Evolutionary conservation across 2,888 invertebrate genomes (phyloP), one percentile per base, ranked within the genome.

Genomic region (Athrips mouffetella): DNA sequence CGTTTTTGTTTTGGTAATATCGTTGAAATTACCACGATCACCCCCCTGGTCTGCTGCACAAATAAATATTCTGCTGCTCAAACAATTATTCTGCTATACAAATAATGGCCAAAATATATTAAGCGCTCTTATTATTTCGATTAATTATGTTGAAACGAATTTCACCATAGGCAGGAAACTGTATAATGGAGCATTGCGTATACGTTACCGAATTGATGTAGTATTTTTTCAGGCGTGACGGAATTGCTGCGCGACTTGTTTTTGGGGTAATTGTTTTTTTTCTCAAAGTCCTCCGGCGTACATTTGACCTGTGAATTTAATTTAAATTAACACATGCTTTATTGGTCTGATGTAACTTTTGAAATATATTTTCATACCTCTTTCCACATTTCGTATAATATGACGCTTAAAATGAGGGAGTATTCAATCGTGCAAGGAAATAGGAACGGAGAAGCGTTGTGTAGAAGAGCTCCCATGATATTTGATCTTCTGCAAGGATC

Each of bases 341-440:
- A 15, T 23, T 27, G 15, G 6, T 1, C 6, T 41, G 27, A 7
- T 25, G 27, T 7, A 25, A 25, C 10, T 25, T 7, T 25, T 7
- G 6, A 25, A 25, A 23, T 11, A n/a, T 16, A 15, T 27, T 21
- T 68, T 13, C 41, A 40, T 70, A 94, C 92, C 76, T 95, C 94
- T 81, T 95, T 95, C 96, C 97, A 97, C 92, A 97, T 96, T 76
- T 96, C 94, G 71, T 94, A 96, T 48, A 96, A 83, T 57, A 96
- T 93, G 23, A 96, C 97, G 18, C 97, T 96, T 67, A 96, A 96
- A 55, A 97, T 96, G 45, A 97, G 90, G 31, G 96, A 96, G 83
- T 97, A 97, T 80, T 97, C 97, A 63, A 97, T 96, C 41, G 91
- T 92, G 73, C 96, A 96, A 0, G 97, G 97, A 70, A 96, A 97